These are phyloP conservation scores for Brachirus orientalis DNA, from an alignment of 2,113 vertebrate genomes.

Conservation along the genomic window DNA sequence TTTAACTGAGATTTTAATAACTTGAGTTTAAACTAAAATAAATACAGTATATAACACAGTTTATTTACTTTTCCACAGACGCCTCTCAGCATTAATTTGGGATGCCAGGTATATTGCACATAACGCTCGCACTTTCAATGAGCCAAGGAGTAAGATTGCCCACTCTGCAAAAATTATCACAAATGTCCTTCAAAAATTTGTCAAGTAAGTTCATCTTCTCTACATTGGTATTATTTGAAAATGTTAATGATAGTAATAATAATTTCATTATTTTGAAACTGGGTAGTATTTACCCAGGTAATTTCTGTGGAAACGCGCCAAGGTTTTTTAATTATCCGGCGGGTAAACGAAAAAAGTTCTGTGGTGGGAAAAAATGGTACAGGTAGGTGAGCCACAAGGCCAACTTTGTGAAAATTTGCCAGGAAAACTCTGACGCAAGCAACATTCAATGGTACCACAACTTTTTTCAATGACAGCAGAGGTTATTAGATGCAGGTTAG, in stretches of 20 bases:
- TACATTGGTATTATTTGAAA: neutral
- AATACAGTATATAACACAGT: no score
- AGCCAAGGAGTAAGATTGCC: slow-evolving; percentile 94
- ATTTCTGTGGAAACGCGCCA: no score
- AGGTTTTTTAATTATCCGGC: no score
- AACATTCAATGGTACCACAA: no score
- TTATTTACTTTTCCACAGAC: slow-evolving; percentile 78
- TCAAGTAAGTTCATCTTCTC: slow-evolving; percentile 84
- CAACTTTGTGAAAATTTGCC: no score
- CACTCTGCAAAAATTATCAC: slow-evolving; percentile 94
- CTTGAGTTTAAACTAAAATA: neutral
- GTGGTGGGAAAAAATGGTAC: no score
- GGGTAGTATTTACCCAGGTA: no score
- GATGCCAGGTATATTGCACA: slow-evolving; percentile 93
- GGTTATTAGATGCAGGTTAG: no score
- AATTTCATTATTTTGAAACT: neutral
- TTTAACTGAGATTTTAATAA: slow-evolving; percentile 8
- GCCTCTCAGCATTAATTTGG: slow-evolving; percentile 94
- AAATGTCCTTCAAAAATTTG: slow-evolving; percentile 91
- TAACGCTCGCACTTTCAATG: slow-evolving; percentile 96
- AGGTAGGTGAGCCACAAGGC: no score
- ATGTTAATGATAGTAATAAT: neutral
- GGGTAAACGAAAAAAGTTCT: no score
- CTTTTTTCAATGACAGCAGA: no score
- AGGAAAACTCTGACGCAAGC: no score